Evolutionary conservation across 1,140 invertebrate species (phyloP).

Genomic region (Lepidotrigona ventralis): DNA sequence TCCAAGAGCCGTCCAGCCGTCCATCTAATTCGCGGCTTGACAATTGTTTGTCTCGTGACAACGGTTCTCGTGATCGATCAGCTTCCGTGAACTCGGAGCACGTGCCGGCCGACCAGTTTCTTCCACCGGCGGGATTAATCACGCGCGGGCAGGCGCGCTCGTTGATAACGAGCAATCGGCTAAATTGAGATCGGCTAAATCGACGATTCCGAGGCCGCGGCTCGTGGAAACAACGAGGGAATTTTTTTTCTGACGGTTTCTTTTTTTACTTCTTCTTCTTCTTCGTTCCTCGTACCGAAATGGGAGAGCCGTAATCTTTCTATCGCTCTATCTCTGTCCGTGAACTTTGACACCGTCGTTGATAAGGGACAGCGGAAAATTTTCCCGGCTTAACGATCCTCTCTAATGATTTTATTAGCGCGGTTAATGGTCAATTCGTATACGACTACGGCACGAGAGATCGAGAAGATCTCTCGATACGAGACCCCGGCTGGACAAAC

Average conservation of each 20-base stretch:
- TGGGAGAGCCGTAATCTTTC: background rate
- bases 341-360: slow-evolving; percentile 9
- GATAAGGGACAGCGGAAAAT: slow-evolving; percentile 31
- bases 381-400: background rate
- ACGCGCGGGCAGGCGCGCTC: background rate
- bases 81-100: slow-evolving; percentile 33
- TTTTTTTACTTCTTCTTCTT: background rate
- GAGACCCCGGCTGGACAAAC: background rate
- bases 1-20: background rate
- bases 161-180: slow-evolving; percentile 9
- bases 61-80: slow-evolving; percentile 36
- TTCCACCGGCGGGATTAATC: slow-evolving; percentile 9
- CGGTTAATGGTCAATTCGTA: background rate
- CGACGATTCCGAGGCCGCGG: background rate
- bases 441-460: background rate
- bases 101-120: background rate
- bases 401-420: background rate
- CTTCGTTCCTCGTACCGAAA: background rate
- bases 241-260: too few relatives aligned
- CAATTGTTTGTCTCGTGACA: slow-evolving; percentile 47
- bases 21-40: slow-evolving; percentile 21
- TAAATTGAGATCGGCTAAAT: slow-evolving; percentile 5
- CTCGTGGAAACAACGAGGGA: background rate
- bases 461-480: background rate
- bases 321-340: background rate